phyloP scores from a whole-genome alignment of 2,113 vertebrate genomes.

The Chaetodon trifascialis region DNA sequence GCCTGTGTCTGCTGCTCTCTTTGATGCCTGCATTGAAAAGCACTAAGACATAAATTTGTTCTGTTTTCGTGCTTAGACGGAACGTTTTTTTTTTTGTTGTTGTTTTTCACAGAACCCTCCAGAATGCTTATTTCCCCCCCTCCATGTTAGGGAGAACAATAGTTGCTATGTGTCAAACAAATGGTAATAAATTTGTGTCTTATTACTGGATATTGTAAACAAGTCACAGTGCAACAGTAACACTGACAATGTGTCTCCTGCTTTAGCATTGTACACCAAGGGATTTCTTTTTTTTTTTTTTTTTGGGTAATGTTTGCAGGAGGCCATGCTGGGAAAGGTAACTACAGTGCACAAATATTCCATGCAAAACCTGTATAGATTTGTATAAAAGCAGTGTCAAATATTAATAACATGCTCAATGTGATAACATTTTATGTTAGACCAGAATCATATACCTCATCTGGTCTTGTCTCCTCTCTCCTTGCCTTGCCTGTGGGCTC shows the following conservation, averaged over 20 bases:
- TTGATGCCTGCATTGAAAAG: slow-evolving; percentile 70
- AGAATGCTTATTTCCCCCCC: slow-evolving; percentile 32
- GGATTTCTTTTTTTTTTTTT: background rate
- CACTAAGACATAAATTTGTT: slow-evolving; percentile 65
- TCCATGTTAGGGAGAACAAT: slow-evolving; percentile 40
- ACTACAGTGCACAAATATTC: slow-evolving; percentile 15
- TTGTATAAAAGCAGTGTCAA: slow-evolving; percentile 55
- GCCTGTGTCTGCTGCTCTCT: slow-evolving; percentile 66
- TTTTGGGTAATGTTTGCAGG: slow-evolving; percentile 25
- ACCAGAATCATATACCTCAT: slow-evolving; percentile 51
- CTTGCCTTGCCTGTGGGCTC: slow-evolving; percentile 50
- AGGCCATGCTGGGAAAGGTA: slow-evolving; percentile 26
- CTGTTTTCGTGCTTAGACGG: slow-evolving; percentile 60
- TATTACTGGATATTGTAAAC: slow-evolving; percentile 64
- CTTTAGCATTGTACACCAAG: background rate
- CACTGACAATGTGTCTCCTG: slow-evolving; percentile 11
- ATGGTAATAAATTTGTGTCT: slow-evolving; percentile 53
- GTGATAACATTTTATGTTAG: slow-evolving; percentile 54
- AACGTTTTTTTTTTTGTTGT: slow-evolving; percentile 13
- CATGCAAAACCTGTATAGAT: slow-evolving; percentile 33
- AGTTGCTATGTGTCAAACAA: slow-evolving; percentile 66
- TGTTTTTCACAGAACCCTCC: slow-evolving; percentile 29
- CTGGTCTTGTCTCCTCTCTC: slow-evolving; percentile 31
- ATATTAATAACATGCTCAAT: slow-evolving; percentile 56
- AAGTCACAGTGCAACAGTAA: slow-evolving; percentile 34